A percentile compares a stretch with the other conserved stretches of the same genome.
phyloP scores from a whole-genome alignment of 1,140 invertebrate species.

The Aphaenogaster ashmeadi region DNA sequence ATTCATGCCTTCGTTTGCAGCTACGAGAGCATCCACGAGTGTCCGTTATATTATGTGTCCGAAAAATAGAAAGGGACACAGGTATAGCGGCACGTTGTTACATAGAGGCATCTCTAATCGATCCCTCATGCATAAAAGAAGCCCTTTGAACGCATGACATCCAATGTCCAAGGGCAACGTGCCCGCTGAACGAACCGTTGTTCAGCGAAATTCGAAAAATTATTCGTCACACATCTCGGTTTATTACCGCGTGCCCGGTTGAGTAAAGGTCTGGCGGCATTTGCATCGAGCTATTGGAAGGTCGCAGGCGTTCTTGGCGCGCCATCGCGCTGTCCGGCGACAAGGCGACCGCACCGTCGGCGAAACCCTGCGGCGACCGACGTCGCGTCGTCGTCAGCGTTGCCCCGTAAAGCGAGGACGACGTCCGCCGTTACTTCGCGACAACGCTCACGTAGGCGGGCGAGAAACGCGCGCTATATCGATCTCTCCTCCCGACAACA shows the following conservation, averaged over 20 bases:
- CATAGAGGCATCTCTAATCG: constrained; percentile 35
- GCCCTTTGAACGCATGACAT: constrained; percentile 9
- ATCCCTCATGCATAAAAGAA: constrained; percentile 63
- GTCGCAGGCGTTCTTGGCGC: constrained; percentile 60
- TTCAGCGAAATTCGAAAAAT: constrained; percentile 16
- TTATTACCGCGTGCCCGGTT: constrained; percentile 17
- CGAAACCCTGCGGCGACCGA: constrained; percentile 44
- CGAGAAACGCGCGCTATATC: constrained; percentile 75
- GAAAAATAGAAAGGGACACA: neutral
- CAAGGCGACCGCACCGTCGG: constrained; percentile 53
- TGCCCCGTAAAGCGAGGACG: constrained; percentile 19
- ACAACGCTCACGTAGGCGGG: constrained; percentile 54
- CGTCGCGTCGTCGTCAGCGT: constrained; percentile 37
- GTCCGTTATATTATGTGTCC: constrained; percentile 7
- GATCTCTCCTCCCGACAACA: constrained; percentile 82
- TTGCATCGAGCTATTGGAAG: constrained; percentile 35
- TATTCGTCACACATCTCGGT: neutral
- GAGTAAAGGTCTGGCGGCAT: neutral
- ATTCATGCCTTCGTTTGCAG: constrained; percentile 22
- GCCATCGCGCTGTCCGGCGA: constrained; percentile 47
- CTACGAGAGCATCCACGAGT: constrained; percentile 43
- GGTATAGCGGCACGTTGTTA: neutral
- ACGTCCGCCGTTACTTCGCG: constrained; percentile 37
- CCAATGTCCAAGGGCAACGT: constrained; percentile 63
- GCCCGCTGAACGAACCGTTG: neutral